Evolutionary conservation across 2,888 invertebrate species (phyloP), one percentile per base, ranked within the genome.

Genomic region (Andrena trimmerana): DNA sequence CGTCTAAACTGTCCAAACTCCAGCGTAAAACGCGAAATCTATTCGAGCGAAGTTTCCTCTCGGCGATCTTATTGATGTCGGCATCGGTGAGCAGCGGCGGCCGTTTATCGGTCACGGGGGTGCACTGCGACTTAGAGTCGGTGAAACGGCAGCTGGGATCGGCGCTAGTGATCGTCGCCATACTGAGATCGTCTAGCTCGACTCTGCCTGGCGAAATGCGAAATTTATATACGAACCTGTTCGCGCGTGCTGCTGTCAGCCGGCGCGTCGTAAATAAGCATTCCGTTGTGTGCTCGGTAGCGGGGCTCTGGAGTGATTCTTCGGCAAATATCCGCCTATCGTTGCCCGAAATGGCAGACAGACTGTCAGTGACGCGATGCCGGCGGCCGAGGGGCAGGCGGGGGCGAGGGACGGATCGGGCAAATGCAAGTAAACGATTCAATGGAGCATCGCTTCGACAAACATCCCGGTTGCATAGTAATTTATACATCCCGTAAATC

Each of bases 401-500:
- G 42, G 29, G 31, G 16, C 42, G n/a, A 20, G 57, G 24, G 1
- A 13, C 24, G 16, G 16, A 42, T 42, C 42, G 16, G 13, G 16
- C 24, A 2, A 4, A 24, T 29, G 33, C 60, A 20, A 69, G 69
- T 68, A 67, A 74, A 74, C 54, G 69, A 63, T 63, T 77, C 72
- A 65, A 70, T 70, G 31, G 42, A 33, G 59, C 50, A 67, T 57
- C 57, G 29, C 62, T 24, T 33, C 60, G 69, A 65, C 75, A 81
- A 86, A 73, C 81, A 81, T 71, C 72, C 76, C 70, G 52, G 60
- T 67, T 33, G 29, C 29, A 24, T 29, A 10, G 63, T 78, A 86
- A 88, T 88, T 88, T 88, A 86, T 85, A 70, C 67, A 36, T 59
- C 65, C 50, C 70, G 76, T 76, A 88, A 88, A 88, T 88, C 86